phyloP scores from a whole-genome alignment of 2,888 invertebrate species.

The Anthrax anthrax region DNA sequence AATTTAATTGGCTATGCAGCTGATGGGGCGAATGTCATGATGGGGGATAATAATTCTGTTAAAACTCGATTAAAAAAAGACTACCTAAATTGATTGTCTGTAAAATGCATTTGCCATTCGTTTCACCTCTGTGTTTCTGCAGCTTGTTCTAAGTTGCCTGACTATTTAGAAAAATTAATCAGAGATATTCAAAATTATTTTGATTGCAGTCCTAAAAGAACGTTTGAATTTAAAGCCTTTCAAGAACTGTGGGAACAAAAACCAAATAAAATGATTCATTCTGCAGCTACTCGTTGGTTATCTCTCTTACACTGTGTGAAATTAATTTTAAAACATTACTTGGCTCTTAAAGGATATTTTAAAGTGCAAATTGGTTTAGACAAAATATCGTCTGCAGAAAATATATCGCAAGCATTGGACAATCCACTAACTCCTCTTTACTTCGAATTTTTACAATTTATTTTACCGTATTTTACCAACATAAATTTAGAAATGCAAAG shows the following conservation, averaged over 20 bases:
- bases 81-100: not conserved
- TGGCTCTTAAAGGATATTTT: not conserved
- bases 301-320: not conserved
- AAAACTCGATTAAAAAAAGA: not conserved
- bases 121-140: not conserved
- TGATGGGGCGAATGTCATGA: not conserved
- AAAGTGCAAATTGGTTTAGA: not conserved
- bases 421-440: not conserved
- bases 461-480: not conserved
- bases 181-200: not conserved
- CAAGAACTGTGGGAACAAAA: not conserved
- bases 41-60: not conserved
- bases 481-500: not conserved
- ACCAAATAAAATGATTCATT: not conserved
- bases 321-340: not conserved
- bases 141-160: not conserved
- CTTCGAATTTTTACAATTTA: not conserved
- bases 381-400: not conserved
- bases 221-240: not conserved
- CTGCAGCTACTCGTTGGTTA: not conserved
- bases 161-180: not conserved
- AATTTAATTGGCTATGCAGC: not conserved
- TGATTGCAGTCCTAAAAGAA: not conserved
- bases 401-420: not conserved
- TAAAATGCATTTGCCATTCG: not conserved